These are phyloP conservation scores for Ruditapes philippinarum DNA, from an alignment of 1,140 invertebrate genomes.

Conservation along the genomic window DNA sequence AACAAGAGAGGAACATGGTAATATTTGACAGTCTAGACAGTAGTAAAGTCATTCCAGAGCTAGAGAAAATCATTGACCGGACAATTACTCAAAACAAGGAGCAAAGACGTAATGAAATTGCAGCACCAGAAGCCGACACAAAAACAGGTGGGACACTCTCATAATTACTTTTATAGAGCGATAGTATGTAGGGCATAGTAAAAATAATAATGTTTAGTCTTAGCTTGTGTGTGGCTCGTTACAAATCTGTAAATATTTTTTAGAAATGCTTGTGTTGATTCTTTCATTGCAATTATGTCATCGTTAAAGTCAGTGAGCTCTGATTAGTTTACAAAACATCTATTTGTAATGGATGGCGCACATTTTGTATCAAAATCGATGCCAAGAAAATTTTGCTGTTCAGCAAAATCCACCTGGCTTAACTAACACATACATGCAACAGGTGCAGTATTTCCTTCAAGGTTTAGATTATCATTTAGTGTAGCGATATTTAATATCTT, in stretches of 20 bases:
- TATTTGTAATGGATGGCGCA: not conserved
- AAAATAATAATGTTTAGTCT: not conserved
- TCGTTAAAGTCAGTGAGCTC: not conserved
- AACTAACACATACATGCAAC: too few species aligned
- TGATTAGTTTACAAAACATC: not conserved
- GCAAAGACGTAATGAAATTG: constrained; percentile 10
- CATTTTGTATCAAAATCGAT: not conserved
- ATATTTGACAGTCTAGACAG: constrained; percentile 3
- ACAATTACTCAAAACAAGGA: constrained; percentile 17
- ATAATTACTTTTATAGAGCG: too few species aligned
- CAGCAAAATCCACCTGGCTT: not conserved
- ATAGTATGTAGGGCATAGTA: too few species aligned
- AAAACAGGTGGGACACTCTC: constrained; percentile 51
- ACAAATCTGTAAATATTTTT: too few species aligned
- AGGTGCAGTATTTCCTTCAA: too few species aligned
- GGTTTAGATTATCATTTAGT: too few species aligned
- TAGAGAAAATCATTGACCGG: constrained; percentile 34
- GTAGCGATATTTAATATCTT: too few species aligned
- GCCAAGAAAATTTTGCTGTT: not conserved
- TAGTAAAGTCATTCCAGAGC: not conserved
- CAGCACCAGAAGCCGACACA: constrained; percentile 45
- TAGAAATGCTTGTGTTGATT: too few species aligned
- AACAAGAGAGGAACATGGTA: constrained; percentile 28
- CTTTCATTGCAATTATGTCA: not conserved
- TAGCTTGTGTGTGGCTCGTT: not conserved